phyloP scores from a whole-genome alignment of 2,888 invertebrate genomes.

The Reticulitermes lucifugus region DNA sequence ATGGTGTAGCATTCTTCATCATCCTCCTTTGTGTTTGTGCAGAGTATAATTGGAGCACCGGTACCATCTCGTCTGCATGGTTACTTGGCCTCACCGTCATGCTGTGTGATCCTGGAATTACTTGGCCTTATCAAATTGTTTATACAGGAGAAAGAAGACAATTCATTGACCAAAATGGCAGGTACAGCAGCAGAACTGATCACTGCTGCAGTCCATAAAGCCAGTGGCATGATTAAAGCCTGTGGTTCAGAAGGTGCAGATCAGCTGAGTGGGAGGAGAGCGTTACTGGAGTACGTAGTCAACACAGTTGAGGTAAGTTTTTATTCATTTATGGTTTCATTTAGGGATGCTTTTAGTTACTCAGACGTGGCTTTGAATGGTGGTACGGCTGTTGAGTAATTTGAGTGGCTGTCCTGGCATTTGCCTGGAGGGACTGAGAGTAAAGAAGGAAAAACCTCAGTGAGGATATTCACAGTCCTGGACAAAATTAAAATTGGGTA shows the following conservation, averaged over 20 bases:
- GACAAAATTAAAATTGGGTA: too few species aligned
- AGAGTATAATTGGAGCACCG: slow-evolving; percentile 44
- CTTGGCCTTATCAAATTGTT: slow-evolving; percentile 33
- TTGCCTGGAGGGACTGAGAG: too few species aligned
- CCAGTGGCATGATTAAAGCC: background rate
- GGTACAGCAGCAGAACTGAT: slow-evolving; percentile 48
- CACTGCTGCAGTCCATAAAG: slow-evolving; percentile 21
- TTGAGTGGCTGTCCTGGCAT: too few species aligned
- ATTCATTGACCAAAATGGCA: slow-evolving; percentile 15
- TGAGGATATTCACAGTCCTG: too few species aligned
- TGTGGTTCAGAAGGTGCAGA: slow-evolving; percentile 20
- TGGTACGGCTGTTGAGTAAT: too few species aligned
- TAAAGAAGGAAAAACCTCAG: too few species aligned
- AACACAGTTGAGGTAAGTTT: slow-evolving; percentile 72
- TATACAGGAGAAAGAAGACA: slow-evolving; percentile 18
- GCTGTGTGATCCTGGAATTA: slow-evolving; percentile 32
- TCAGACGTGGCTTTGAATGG: background rate
- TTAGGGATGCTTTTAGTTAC: background rate
- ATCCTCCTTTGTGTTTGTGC: background rate
- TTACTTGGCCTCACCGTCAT: slow-evolving; percentile 21
- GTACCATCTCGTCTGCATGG: slow-evolving; percentile 48
- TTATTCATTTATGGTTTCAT: background rate
- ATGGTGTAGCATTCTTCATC: too few species aligned
- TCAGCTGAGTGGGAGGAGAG: slow-evolving; percentile 61
- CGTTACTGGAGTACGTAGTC: slow-evolving; percentile 68